These are phyloP conservation scores for Conus canariensis DNA, from an alignment of 2,888 invertebrate genomes.

Conservation along the genomic window DNA sequence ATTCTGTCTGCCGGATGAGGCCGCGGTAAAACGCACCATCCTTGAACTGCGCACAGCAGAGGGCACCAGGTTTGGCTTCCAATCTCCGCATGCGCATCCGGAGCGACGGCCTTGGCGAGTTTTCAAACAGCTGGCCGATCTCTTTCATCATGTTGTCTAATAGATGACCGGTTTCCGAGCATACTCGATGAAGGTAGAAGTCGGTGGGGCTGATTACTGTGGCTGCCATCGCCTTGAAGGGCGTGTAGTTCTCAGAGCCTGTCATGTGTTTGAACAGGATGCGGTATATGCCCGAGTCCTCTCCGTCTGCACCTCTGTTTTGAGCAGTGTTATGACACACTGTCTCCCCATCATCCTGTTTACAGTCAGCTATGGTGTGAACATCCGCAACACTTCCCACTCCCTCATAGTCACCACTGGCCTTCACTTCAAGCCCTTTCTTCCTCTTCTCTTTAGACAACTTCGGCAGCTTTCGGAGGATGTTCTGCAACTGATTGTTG, in stretches of 20 bases:
- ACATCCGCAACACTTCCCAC: too few species aligned
- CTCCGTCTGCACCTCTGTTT: not conserved
- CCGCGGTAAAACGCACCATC: constrained; percentile 89
- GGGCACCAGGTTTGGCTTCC: not conserved
- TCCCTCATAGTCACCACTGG: too few species aligned
- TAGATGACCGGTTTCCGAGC: constrained; percentile 55
- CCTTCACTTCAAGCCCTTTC: not conserved
- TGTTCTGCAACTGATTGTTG: not conserved
- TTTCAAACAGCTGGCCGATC: constrained; percentile 55
- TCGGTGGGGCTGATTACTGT: constrained; percentile 66
- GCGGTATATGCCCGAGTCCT: not conserved
- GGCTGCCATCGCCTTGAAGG: constrained; percentile 62
- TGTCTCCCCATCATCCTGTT: not conserved
- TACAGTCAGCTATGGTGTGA: not conserved
- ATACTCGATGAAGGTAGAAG: constrained; percentile 69
- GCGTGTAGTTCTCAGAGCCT: not conserved
- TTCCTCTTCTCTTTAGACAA: not conserved
- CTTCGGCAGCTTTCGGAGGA: constrained; percentile 8
- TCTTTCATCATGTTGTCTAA: constrained; percentile 60
- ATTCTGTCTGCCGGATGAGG: constrained; percentile 38
- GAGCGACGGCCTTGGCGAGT: not conserved
- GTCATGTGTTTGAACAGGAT: not conserved
- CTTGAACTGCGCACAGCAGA: constrained; percentile 90
- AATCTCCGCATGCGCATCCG: not conserved
- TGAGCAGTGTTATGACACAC: not conserved